phyloP scores from a whole-genome alignment of 2,113 vertebrate species.

The Petroica traversi region DNA sequence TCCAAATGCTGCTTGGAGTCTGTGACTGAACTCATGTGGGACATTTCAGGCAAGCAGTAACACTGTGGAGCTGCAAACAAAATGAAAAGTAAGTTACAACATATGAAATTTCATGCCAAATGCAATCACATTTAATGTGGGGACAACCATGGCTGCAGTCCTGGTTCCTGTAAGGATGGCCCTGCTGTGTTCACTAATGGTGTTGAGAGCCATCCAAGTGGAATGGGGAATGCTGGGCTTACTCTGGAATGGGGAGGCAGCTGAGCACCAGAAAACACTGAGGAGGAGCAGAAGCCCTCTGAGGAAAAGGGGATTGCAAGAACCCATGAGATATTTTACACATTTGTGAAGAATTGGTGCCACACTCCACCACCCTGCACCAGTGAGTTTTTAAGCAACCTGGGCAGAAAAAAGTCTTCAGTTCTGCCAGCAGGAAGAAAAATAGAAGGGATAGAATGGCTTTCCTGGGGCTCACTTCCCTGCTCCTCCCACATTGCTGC shows the following conservation, averaged over 20 bases:
- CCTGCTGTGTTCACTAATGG: rapidly evolving
- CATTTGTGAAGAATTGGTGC: rapidly evolving
- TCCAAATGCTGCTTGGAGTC: not conserved
- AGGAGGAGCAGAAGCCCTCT: not conserved
- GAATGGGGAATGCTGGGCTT: rapidly evolving
- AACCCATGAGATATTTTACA: not conserved
- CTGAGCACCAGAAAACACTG: rapidly evolving
- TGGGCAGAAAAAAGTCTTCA: not conserved
- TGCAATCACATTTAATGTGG: not conserved
- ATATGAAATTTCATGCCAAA: not conserved
- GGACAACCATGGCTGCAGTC: not conserved
- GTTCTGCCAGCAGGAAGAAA: not conserved
- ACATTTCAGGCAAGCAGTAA: too few species aligned
- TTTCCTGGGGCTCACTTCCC: not conserved
- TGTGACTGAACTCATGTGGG: rapidly evolving
- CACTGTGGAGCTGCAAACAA: not conserved
- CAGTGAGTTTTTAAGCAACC: not conserved
- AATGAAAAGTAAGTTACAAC: not conserved
- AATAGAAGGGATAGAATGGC: not conserved
- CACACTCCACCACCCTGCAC: not conserved
- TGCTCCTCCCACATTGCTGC: rapidly evolving
- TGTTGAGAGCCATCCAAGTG: not conserved
- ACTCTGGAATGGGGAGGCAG: rapidly evolving
- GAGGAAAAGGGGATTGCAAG: not conserved
- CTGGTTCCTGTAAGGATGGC: not conserved